phyloP scores from a whole-genome alignment of 2,888 invertebrate species.

The Thecophora atra region DNA sequence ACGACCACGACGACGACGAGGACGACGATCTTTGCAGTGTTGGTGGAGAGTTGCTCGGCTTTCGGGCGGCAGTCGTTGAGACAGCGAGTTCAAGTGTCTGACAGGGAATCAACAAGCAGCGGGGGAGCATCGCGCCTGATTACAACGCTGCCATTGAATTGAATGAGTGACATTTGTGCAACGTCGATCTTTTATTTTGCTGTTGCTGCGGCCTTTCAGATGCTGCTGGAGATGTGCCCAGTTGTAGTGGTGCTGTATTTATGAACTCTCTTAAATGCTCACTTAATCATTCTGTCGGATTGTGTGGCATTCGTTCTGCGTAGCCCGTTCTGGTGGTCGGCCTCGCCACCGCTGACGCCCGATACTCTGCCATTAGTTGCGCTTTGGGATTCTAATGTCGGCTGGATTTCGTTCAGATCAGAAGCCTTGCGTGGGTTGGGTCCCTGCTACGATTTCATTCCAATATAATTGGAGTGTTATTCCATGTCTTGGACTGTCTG shows the following conservation, averaged over 20 bases:
- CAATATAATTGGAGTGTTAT: neutral
- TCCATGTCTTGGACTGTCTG: neutral
- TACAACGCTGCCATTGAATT: constrained; percentile 10
- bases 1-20: neutral
- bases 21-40: neutral
- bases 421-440: constrained; percentile 7
- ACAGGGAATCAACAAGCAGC: constrained; percentile 34
- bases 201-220: neutral
- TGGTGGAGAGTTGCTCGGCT: neutral
- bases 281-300: constrained; percentile 31
- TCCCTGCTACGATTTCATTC: neutral
- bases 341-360: neutral
- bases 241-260: constrained; percentile 25
- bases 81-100: constrained; percentile 35
- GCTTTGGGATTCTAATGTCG: constrained; percentile 1
- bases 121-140: constrained; percentile 39
- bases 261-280: constrained; percentile 32
- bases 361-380: neutral
- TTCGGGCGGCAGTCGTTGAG: constrained; percentile 27
- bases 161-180: constrained; percentile 18
- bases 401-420: neutral
- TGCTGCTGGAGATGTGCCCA: constrained; percentile 26
- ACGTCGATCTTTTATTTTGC: neutral
- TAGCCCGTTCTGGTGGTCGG: neutral
- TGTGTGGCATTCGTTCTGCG: constrained; percentile 5